Evolutionary conservation across 37 sponge, comb jelly and placozoan species (phyloP).

Genomic region (Aphrocallistes beatrix): DNA sequence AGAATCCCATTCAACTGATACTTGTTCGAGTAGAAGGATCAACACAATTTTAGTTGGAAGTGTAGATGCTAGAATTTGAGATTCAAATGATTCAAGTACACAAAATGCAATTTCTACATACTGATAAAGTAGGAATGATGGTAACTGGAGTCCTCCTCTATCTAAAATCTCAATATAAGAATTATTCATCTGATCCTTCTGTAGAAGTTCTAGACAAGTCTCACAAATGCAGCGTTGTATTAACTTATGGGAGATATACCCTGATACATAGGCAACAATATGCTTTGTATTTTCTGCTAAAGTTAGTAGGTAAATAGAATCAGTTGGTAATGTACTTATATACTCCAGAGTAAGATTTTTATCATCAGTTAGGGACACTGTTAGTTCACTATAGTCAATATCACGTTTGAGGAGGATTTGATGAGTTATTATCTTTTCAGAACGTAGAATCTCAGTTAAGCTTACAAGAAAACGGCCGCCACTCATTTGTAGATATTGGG

Average conservation of each 20-base stretch:
- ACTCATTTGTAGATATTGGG: background rate
- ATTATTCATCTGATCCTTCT: background rate
- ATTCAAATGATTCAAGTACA: too few relatives aligned
- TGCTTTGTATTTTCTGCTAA: background rate
- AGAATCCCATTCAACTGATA: too few relatives aligned
- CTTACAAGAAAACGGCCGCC: constrained; percentile 17
- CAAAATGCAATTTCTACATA: too few relatives aligned
- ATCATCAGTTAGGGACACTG: background rate
- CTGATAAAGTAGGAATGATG: too few relatives aligned
- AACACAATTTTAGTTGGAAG: too few relatives aligned
- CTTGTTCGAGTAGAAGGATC: too few relatives aligned
- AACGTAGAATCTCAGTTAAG: constrained; percentile 4
- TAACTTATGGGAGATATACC: too few relatives aligned
- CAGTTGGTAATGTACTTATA: background rate
- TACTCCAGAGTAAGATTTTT: background rate
- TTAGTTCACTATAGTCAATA: background rate
- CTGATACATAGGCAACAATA: background rate
- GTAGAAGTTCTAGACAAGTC: too few relatives aligned
- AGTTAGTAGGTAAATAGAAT: background rate
- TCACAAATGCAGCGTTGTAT: too few relatives aligned
- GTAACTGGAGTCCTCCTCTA: too few relatives aligned
- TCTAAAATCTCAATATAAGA: background rate
- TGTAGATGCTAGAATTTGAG: too few relatives aligned
- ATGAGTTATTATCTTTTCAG: constrained; percentile 7
- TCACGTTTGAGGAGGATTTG: background rate